A percentile compares a stretch with the other conserved stretches of the same genome.
phyloP scores from a whole-genome alignment of 2,888 invertebrate genomes.

The Aelia acuminata region DNA sequence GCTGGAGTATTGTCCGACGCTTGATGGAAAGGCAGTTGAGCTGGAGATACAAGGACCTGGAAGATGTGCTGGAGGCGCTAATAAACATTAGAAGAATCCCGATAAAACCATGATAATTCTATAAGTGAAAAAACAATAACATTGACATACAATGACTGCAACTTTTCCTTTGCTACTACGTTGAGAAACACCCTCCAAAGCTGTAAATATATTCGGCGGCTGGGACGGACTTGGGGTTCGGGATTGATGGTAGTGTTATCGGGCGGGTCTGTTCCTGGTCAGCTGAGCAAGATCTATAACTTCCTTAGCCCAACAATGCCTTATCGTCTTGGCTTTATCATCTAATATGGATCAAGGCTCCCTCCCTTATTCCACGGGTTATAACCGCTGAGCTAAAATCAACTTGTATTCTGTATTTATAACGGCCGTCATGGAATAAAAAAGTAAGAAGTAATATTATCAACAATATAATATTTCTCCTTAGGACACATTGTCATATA shows the following conservation, averaged over 20 bases:
- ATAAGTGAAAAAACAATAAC: too few relatives aligned
- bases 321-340: not conserved
- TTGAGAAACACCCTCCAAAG: not conserved
- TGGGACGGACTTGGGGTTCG: not conserved
- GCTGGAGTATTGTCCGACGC: too few relatives aligned
- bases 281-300: slow-evolving; percentile 5
- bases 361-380: not conserved
- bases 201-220: not conserved
- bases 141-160: not conserved
- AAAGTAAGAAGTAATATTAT: too few relatives aligned
- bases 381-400: not conserved
- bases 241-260: slow-evolving; percentile 25
- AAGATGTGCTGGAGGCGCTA: too few relatives aligned
- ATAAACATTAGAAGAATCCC: too few relatives aligned
- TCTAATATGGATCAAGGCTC: not conserved
- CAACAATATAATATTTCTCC: too few relatives aligned
- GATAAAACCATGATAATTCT: too few relatives aligned
- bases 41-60: too few relatives aligned
- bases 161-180: not conserved
- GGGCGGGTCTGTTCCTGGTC: not conserved
- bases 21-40: too few relatives aligned
- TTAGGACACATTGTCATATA: too few relatives aligned
- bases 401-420: too few relatives aligned
- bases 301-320: not conserved
- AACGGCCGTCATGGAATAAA: too few relatives aligned